Percentiles rank a stretch among this genome's conserved stretches.
Evolutionary conservation across 2,888 invertebrate species (phyloP).

Genomic region (Encarsia formosa): DNA sequence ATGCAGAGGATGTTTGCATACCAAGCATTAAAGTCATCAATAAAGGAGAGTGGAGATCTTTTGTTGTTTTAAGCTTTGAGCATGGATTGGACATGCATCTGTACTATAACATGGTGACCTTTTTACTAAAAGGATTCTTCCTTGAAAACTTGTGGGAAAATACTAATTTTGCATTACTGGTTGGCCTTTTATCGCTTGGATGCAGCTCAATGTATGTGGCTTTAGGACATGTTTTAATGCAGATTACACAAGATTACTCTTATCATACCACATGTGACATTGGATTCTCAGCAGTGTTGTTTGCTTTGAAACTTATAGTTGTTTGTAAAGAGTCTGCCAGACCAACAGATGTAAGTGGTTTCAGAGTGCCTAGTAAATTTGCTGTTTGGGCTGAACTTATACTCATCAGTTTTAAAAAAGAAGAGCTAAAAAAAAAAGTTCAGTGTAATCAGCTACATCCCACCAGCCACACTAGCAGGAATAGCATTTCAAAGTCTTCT

Average conservation of each 20-base stretch:
- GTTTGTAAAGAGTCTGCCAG: constrained; percentile 47
- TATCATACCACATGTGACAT: constrained; percentile 59
- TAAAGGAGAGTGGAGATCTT: constrained; percentile 50
- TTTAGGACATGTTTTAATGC: constrained; percentile 50
- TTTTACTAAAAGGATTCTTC: constrained; percentile 57
- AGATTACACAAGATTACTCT: constrained; percentile 49
- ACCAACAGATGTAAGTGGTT: constrained; percentile 42
- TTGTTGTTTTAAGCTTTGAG: constrained; percentile 57
- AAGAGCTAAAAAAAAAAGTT: no score
- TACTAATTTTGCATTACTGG: constrained; percentile 54
- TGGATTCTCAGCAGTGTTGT: constrained; percentile 64
- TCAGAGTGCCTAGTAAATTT: constrained; percentile 54
- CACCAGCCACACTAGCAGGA: constrained; percentile 55
- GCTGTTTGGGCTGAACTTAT: constrained; percentile 62
- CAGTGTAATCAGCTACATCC: no score
- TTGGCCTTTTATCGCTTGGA: constrained; percentile 54
- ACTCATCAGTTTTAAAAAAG: constrained; percentile 61
- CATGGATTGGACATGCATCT: constrained; percentile 63
- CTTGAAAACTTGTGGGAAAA: constrained; percentile 57
- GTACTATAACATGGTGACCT: constrained; percentile 64
- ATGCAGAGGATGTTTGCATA: constrained; percentile 55
- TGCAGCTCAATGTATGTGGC: constrained; percentile 54
- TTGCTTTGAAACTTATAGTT: constrained; percentile 60
- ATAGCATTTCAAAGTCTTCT: constrained; percentile 52
- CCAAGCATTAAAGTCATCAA: constrained; percentile 53